phyloP scores from a whole-genome alignment of 2,797 vertebrate genomes.

The Pelodytes ibericus region DNA sequence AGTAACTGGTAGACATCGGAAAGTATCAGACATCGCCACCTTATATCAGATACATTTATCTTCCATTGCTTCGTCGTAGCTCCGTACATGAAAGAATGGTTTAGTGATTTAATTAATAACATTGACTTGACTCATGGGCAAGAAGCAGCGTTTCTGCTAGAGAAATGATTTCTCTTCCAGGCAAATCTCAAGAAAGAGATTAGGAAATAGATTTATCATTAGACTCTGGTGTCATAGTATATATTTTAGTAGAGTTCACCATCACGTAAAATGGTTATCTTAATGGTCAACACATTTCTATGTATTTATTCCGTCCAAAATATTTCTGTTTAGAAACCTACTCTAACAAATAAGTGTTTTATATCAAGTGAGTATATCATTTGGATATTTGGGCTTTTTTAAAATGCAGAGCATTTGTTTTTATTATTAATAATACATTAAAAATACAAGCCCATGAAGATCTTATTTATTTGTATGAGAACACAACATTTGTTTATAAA shows the following conservation, averaged over 20 bases:
- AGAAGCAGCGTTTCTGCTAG: conserved; percentile 46
- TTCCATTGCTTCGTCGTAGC: conserved; percentile 19
- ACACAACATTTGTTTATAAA: too few relatives aligned
- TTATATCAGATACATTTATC: conserved; percentile 47
- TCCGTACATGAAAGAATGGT: conserved; percentile 41
- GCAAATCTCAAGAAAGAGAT: conserved; percentile 46
- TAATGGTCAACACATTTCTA: conserved; percentile 11
- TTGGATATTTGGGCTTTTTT: too few relatives aligned
- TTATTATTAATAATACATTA: too few relatives aligned
- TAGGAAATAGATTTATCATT: conserved; percentile 48
- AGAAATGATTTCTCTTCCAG: conserved; percentile 49
- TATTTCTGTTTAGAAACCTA: too few relatives aligned
- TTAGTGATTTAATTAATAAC: conserved; percentile 52
- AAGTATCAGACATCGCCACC: conserved; percentile 33
- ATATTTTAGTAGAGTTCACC: conserved; percentile 40
- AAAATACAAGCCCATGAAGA: too few relatives aligned
- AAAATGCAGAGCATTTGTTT: too few relatives aligned
- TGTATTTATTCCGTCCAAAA: too few relatives aligned
- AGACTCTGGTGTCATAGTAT: conserved; percentile 34
- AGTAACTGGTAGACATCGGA: conserved; percentile 24
- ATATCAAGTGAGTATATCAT: too few relatives aligned
- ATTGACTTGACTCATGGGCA: conserved; percentile 42
- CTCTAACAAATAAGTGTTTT: too few relatives aligned
- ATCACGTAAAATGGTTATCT: conserved; percentile 30
- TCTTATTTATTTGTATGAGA: too few relatives aligned